Percentiles rank a stretch among this genome's conserved stretches.
Evolutionary conservation across 2,797 vertebrate species (phyloP).

Genomic region (Limosa lapponica): DNA sequence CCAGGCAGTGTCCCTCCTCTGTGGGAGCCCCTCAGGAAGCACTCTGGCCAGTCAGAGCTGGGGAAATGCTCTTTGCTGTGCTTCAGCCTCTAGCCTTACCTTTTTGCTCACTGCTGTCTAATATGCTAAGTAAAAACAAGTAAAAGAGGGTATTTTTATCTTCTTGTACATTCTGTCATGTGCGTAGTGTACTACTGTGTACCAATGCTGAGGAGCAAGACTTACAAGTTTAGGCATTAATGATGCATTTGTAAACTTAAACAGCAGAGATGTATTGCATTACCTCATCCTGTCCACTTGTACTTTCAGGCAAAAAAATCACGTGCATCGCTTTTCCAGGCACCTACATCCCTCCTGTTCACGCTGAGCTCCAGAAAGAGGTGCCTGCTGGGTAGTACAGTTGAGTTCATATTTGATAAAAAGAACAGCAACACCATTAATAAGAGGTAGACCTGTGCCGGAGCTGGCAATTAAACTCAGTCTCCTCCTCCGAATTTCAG

Average conservation of each 20-base stretch:
- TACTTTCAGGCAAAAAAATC: not conserved
- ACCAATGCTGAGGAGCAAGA: not conserved
- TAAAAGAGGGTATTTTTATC: not conserved
- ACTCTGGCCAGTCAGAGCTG: not conserved
- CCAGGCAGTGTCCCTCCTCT: not conserved
- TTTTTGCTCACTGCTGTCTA: not conserved
- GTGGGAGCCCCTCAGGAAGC: not conserved
- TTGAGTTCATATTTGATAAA: not conserved
- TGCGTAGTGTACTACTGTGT: not conserved
- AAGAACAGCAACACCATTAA: slow-evolving; percentile 3
- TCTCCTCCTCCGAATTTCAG: not conserved
- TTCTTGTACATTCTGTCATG: not conserved
- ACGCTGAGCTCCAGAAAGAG: not conserved
- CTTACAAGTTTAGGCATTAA: not conserved
- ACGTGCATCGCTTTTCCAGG: not conserved
- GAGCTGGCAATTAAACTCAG: slow-evolving; percentile 9
- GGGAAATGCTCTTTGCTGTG: not conserved
- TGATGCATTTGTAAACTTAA: not conserved
- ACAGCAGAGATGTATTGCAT: not conserved
- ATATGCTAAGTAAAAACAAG: not conserved
- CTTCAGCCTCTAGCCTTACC: not conserved
- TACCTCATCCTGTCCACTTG: not conserved
- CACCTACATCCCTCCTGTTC: not conserved
- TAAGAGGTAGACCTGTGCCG: not conserved
- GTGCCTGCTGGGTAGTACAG: not conserved